Conservation (phyloP, 2,113 vertebrate species). For the Hydrochoerus hydrochaeris region DNA sequence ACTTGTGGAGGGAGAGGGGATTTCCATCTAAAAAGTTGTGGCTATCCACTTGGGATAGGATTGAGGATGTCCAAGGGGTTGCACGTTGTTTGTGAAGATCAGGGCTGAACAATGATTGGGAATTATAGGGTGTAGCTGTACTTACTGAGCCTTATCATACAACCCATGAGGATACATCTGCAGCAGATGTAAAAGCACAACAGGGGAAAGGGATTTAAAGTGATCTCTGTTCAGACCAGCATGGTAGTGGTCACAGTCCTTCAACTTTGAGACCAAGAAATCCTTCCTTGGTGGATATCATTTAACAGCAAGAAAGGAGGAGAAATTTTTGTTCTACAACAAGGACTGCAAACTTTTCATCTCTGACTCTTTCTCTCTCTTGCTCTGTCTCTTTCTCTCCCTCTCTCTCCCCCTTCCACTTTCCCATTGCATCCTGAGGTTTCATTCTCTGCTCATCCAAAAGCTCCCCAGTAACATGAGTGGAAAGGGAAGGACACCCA, state of each 20-base stretch:
- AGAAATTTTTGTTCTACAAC: background rate
- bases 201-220: background rate
- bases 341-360: background rate
- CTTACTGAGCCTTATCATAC: background rate
- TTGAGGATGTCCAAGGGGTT: background rate
- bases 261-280: background rate
- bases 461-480: background rate
- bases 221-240: background rate
- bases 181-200: background rate
- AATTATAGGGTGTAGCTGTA: background rate
- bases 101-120: background rate
- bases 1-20: background rate
- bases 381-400: background rate
- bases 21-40: background rate
- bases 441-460: background rate
- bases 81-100: background rate
- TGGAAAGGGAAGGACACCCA: background rate
- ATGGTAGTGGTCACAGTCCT: background rate
- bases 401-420: background rate
- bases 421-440: background rate
- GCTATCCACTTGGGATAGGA: background rate
- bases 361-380: background rate
- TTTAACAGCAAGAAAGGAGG: constrained; percentile 2
- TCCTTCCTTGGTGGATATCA: background rate
- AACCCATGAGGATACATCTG: background rate